Evolutionary conservation across 1,140 invertebrate genomes (phyloP).

Genomic region (Drosophila pandora): DNA sequence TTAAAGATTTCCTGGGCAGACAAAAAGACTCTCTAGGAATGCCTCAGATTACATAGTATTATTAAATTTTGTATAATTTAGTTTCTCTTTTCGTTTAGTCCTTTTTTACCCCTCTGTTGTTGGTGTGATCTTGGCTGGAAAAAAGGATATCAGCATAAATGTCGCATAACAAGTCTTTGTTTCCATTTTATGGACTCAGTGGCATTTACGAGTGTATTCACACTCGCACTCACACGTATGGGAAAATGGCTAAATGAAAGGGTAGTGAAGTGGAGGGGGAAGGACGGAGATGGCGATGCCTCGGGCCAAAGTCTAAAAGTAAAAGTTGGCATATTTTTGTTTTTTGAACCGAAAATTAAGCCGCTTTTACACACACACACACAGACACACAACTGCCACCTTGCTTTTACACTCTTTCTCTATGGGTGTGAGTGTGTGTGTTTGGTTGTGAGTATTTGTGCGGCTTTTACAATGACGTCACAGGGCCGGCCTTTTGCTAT

Average conservation of each 20-base stretch:
- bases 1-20: too few relatives aligned
- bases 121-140: slow-evolving; percentile 25
- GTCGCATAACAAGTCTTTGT: slow-evolving; percentile 69
- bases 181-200: slow-evolving; percentile 55
- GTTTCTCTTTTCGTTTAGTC: neutral
- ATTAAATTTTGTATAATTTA: too few relatives aligned
- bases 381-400: slow-evolving; percentile 11
- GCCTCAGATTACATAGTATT: too few relatives aligned
- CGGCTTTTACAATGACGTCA: slow-evolving; percentile 70
- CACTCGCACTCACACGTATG: slow-evolving; percentile 24
- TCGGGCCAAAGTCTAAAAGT: slow-evolving; percentile 46
- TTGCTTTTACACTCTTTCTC: slow-evolving; percentile 11
- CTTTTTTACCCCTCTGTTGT: slow-evolving; percentile 15
- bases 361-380: slow-evolving; percentile 34
- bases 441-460: slow-evolving; percentile 13
- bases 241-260: neutral
- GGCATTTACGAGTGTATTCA: slow-evolving; percentile 43
- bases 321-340: slow-evolving; percentile 50
- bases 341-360: slow-evolving; percentile 61
- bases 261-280: neutral
- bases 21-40: too few relatives aligned
- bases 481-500: slow-evolving; percentile 60
- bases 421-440: neutral
- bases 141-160: slow-evolving; percentile 36
- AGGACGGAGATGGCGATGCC: slow-evolving; percentile 25